Evolutionary conservation across 1,140 invertebrate genomes (phyloP), one percentile per base, ranked within the genome.

Genomic region (Hypsibius dujardini): DNA sequence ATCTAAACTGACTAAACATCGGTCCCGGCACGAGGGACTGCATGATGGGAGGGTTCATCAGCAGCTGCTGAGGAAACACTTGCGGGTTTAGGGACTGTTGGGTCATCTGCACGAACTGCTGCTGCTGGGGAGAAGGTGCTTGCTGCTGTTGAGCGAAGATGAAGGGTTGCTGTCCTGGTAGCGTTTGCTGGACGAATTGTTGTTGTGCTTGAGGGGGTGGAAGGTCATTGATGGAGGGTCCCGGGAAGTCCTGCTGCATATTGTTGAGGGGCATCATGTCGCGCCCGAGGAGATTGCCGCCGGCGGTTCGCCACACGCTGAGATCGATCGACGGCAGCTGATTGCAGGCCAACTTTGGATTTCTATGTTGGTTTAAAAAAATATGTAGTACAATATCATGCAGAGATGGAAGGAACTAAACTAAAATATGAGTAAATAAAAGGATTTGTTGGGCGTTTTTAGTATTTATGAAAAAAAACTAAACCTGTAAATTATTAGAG

Each of bases 101-200:
- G n/a, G 50, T 7, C 50, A n/a, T n/a, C 62, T 15, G 12, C 12
- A 15, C 3, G 62, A 67, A 67, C 62, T 67, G 62, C 42, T 12
- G 62, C 62, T 67, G 62, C 12, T 67, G 50, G 50, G 50, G n/a
- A 56, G 62, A 15, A 15, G 12, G 45, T 67, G 62, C 12, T 12
- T 15, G 62, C 62, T 67, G 62, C 3, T 15, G 12, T 67, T 67
- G 62, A 12, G 62, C 12, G 7, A 7, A 7, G 42, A 67, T 7
- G 62, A 15, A 7, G 62, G 62, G 62, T 42, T 67, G 62, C 50
- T 56, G 50, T 7, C 7, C n/a, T 7, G 50, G 50, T 7, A 56
- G 7, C 7, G 7, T n/a, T n/a, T 56, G 50, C 62, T 67, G 62
- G 62, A 67, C 62, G 62, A 67, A 67, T 42, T 67, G 62, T 67